Base-by-base conservation (phyloP, 2,113 vertebrate species). In the Henicopernis longicauda region DNA sequence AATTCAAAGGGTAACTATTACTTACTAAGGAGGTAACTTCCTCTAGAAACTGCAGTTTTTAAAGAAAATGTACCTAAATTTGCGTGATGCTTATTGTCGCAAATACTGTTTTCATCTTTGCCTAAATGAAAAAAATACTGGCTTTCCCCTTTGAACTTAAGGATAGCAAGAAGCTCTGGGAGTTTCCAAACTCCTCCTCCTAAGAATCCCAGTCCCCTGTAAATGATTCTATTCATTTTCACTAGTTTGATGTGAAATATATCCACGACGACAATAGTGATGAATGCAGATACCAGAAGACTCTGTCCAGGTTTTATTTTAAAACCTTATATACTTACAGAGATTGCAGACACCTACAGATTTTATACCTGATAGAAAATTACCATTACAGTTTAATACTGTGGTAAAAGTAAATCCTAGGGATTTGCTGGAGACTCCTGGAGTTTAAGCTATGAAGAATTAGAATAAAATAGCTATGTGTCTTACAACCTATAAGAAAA, bases 341-440 rank as follows among this genome's bases (percentile, higher is more conserved):
- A 91, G 58, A 80, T 94, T 92, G 90, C 45, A 73, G 79, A 54
- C 74, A 88, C 71, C 93, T 94, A 65, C 86, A 90, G 82, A 92
- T 96, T 93, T 96, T 83, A 23, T 77, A 77, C 40, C 50, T 88
- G 66, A 93, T 92, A 94, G 93, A 88, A 96, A 95, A 89, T 94
- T 92, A 79, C 93, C 55, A 71, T 78, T 92, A 19, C 89, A 93
- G 50, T 94, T 94, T 96, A 94, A 94, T 81, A 74, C 55, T 50
- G 62, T 3, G 7, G 70, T 92, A 90, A 92, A 96, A 91, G 62
- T 82, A 94, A 96, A 95, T 96, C 90, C 70, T 38, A 66, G 71
- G 88, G 86, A 95, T 93, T 96, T 97, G 47, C 76, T 74, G 63
- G 55, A 94, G 42, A 45, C 42, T 94, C 71, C 45, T 70, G 67